Evolutionary conservation across 2,888 invertebrate species (phyloP), one percentile per base, ranked within the genome.

Genomic region (Nomada lathburiana): DNA sequence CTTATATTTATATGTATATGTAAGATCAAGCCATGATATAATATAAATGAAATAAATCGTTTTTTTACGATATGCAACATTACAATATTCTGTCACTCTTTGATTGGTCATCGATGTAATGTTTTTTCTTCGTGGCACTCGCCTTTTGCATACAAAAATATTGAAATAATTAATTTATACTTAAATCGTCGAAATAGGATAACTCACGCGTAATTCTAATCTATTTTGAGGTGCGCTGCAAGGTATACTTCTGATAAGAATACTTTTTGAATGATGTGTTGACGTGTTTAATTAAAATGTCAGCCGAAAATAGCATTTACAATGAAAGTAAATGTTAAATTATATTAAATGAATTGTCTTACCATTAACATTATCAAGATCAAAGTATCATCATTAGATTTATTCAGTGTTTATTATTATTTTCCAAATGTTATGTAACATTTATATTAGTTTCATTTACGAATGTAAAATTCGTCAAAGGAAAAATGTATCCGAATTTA

Each of bases 41-140:
- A 10, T 79, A 55, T 74, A 85, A 83, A 87, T 73, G 29, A 60
- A 79, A 82, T 29, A 52, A 69, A 75, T 82, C 73, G 67, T 52
- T 47, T 67, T 70, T 47, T 78, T 29, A 69, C 69, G 44, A 74
- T 63, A 59, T 23, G 18, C 55, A 68, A 59, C 18, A 59, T 26
- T 59, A 70, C 44, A 63, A 42, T 26, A 74, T 69, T 53, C 29
- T 52, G 5, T 42, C 10, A 26, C 11, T 67, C 20, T 23, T 20
- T 47, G n/a, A 63, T 62, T 23, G 44, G 62, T 59, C 10, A 63
- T 13, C 20, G 47, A 47, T 9, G 42, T 63, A 62, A 71, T 50
- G 50, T 60, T 29, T 29, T 11, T 44, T 29, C 11, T 63, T 77
- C 70, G 36, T 42, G 18, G 53, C 53, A 69, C 44, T 68, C 59